Conservation (phyloP, 2,797 vertebrate genomes). For the Falco rusticolus region DNA sequence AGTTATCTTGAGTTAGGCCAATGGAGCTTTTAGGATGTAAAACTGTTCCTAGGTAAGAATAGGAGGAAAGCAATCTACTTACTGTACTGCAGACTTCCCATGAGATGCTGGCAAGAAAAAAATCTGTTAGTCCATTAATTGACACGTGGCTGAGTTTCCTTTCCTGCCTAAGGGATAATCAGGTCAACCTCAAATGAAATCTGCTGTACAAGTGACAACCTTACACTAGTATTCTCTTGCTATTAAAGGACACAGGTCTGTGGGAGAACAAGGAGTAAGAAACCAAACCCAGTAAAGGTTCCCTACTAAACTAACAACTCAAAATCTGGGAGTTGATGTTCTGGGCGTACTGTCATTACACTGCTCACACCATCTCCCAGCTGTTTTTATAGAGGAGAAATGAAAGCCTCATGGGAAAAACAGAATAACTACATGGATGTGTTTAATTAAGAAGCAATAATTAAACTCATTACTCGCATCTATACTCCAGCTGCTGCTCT, state of each 20-base stretch:
- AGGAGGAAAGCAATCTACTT: not conserved
- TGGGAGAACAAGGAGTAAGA: not conserved
- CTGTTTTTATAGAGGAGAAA: not conserved
- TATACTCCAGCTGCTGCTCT: not conserved
- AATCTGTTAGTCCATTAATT: not conserved
- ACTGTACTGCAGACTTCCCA: not conserved
- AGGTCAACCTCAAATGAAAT: not conserved
- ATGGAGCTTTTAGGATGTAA: not conserved
- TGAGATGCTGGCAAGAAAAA: not conserved
- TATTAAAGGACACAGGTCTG: not conserved
- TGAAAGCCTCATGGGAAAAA: not conserved
- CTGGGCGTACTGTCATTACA: not conserved
- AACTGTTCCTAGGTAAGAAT: not conserved
- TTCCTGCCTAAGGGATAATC: not conserved
- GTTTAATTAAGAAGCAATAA: no score
- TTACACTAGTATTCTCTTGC: not conserved
- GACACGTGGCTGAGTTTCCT: not conserved
- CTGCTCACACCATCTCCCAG: not conserved
- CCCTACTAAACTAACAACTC: not conserved
- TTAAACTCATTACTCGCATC: not conserved
- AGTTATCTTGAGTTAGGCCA: not conserved
- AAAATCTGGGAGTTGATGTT: not conserved
- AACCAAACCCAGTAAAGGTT: not conserved
- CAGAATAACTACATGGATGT: not conserved
- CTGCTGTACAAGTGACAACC: not conserved